Evolutionary conservation across 2,113 vertebrate genomes (phyloP), one percentile per base, ranked within the genome.

Genomic region (Ivindomyrus marchei): DNA sequence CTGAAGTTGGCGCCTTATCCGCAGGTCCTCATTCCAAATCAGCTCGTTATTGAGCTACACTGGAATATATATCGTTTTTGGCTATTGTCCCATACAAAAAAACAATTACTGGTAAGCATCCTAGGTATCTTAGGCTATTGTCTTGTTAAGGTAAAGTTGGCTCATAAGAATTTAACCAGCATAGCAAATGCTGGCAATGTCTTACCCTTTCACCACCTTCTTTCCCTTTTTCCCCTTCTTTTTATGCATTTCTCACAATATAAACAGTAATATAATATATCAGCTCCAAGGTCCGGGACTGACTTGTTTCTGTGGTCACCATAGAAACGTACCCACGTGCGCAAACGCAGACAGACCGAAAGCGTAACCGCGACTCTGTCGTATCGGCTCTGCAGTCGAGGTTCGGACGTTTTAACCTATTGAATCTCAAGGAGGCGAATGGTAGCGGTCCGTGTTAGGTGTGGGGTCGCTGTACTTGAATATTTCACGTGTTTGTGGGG

Each of bases 221-320:
- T 96, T 96, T 39, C 91, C 89, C 89, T 95, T 96, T 88, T 92
- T 89, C 1, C 90, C 87, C 91, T 95, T 96, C 89, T 95, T 96
- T 88, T 93, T 95, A 15, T 92, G 93, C 96, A 97, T 96, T 39
- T 1, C 88, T 87, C 36, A 88, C 27, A 89, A 49, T 58, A 7
- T 58, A 8, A 42, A 10, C 58, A 56, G 11, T 66, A 70, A n/a
- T 53, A 42, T 21, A 62, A 31, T 49, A 11, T 58, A 42, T 58
- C 24, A 50, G 17, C 85, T 17, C 24, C 13, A 56, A 84, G 2
- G 42, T 58, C 42, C 36, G 4, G 11, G 50, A 52, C 9, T 58
- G 39, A 7, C 39, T 90, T 93, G 91, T 91, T 87, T 46, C 83
- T 46, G 45, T 85, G 83, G 39, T 91, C 90, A 53, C 90, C 91